Evolutionary conservation across 2,113 vertebrate species (phyloP).

Genomic region (human (Homo sapiens)): GRCh38 chr5:17299001-17299500

Average conservation of each 20-base stretch:
- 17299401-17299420: neutral
- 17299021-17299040: neutral
- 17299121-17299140: neutral
- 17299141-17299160: neutral
- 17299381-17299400: neutral
- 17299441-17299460: neutral
- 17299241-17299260: neutral
- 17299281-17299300: neutral
- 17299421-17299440: neutral
- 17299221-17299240: neutral
- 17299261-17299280: neutral
- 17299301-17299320: neutral
- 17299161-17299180: fast-evolving
- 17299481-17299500: neutral
- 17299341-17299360: slow-evolving; percentile 17
- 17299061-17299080: neutral
- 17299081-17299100: neutral
- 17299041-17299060: neutral
- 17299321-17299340: neutral
- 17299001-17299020: neutral
- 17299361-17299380: neutral
- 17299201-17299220: neutral
- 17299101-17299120: neutral
- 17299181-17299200: neutral
- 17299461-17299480: neutral